Conservation (phyloP, 2,888 invertebrate genomes). For the Lasioglossum lativentre region DNA sequence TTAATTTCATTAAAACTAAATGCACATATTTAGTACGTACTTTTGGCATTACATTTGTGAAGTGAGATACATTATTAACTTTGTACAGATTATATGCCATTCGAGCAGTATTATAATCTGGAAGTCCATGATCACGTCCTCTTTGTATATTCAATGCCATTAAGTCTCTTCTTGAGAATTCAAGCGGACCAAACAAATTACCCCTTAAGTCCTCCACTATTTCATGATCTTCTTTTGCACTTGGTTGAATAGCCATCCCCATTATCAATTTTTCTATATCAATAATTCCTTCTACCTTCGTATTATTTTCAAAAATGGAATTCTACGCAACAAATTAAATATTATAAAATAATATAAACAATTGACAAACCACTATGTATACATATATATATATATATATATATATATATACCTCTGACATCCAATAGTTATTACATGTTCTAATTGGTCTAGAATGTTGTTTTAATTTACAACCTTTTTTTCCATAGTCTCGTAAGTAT, state of each 20-base stretch:
- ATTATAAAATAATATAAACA: not conserved
- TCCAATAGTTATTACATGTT: constrained; percentile 16
- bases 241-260: constrained; percentile 46
- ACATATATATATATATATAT: not conserved
- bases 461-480: not conserved
- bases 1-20: constrained; percentile 10
- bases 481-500: constrained; percentile 9
- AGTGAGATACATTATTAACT: not conserved
- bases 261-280: constrained; percentile 15
- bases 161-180: constrained; percentile 87
- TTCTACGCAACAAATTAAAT: not conserved
- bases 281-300: not conserved
- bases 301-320: constrained; percentile 1
- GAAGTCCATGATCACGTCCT: constrained; percentile 86
- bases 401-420: not conserved
- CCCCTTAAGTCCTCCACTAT: constrained; percentile 87
- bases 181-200: constrained; percentile 86
- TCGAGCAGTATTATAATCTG: constrained; percentile 87
- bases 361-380: not conserved
- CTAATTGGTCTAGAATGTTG: not conserved
- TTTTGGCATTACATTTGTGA: not conserved
- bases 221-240: constrained; percentile 61
- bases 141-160: constrained; percentile 87
- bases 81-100: constrained; percentile 72
- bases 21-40: not conserved